These are phyloP conservation scores for Abramis brama DNA, from an alignment of 2,113 vertebrate species.

Conservation along the genomic window DNA sequence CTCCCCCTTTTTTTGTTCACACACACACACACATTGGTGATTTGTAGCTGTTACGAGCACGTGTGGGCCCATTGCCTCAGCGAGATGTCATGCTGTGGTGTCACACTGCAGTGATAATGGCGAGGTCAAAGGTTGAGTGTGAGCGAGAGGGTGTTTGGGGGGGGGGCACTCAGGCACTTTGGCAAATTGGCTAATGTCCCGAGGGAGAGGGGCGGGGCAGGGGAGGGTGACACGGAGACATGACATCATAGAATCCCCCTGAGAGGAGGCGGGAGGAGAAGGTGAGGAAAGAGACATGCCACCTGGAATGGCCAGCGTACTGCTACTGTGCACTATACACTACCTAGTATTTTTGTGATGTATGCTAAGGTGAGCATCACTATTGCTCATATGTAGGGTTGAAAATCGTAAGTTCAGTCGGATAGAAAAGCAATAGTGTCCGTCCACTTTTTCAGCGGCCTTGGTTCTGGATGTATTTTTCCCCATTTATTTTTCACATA, in stretches of 20 bases:
- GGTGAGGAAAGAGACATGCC: conserved; percentile 29
- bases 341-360: neutral
- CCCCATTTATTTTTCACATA: no score
- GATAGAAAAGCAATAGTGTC: neutral
- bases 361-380: neutral
- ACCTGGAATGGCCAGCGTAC: conserved; percentile 9
- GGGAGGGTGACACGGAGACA: conserved; percentile 47
- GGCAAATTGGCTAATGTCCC: conserved; percentile 61
- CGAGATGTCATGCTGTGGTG: conserved; percentile 47
- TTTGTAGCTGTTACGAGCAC: conserved; percentile 37
- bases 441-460: neutral
- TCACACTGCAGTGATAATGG: conserved; percentile 58
- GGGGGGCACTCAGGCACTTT: conserved; percentile 48
- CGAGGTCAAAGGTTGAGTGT: conserved; percentile 55
- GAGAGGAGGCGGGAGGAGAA: conserved; percentile 37
- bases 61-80: conserved; percentile 45
- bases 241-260: conserved; percentile 59
- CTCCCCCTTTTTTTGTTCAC: conserved; percentile 14
- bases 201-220: conserved; percentile 41
- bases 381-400: neutral
- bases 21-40: conserved; percentile 44
- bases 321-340: neutral
- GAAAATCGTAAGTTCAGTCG: neutral
- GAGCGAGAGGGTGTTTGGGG: conserved; percentile 38
- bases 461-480: neutral